Evolutionary conservation across 2,888 invertebrate species (phyloP), one percentile per base, ranked within the genome.

Genomic region (Pediacus dermestoides): DNA sequence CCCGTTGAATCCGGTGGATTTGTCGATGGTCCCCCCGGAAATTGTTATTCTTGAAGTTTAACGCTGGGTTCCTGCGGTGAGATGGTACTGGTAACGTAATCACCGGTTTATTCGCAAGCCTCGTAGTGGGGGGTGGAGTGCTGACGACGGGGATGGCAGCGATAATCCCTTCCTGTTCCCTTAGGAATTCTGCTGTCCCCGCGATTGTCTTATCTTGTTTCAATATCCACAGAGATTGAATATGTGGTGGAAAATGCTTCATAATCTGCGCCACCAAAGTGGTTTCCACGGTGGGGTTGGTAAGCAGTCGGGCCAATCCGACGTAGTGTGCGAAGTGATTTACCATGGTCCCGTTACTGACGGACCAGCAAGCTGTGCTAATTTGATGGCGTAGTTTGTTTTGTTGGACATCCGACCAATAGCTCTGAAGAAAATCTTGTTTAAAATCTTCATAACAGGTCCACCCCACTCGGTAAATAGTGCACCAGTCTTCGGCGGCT

Each of bases 141-240:
- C 8, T 7, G 7, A 14, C n/a, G 7, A 28, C 11, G 4, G 10
- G 7, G 10, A 28, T 28, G 4, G 28, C 11, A 3, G 12, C 14
- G n/a, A 28, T 28, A 14, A 37, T 33, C 3, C 2, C 22, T 12
- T 42, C 34, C 18, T 42, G 37, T 23, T 31, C 26, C 23, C 31
- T 12, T 6, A 41, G 35, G 10, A 41, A 41, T 11, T 31, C 27
- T 6, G 37, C 32, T 1, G 41, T 28, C 3, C 15, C n/a, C 1
- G 36, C 21, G 2, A 37, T 22, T 2, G 37, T 32, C 15, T 36
- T 30, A 7, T 9, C 9, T 9, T 22, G 18, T 12, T 37, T 32
- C 10, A 37, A 16, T 15, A 28, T 23, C 42, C 42, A 37, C 12
- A 42, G 15, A 8, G 42, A 42, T 18, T 34, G 42, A 4, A 42